Conservation (phyloP, 2,797 vertebrate genomes). For the Myripristis jacobus region DNA sequence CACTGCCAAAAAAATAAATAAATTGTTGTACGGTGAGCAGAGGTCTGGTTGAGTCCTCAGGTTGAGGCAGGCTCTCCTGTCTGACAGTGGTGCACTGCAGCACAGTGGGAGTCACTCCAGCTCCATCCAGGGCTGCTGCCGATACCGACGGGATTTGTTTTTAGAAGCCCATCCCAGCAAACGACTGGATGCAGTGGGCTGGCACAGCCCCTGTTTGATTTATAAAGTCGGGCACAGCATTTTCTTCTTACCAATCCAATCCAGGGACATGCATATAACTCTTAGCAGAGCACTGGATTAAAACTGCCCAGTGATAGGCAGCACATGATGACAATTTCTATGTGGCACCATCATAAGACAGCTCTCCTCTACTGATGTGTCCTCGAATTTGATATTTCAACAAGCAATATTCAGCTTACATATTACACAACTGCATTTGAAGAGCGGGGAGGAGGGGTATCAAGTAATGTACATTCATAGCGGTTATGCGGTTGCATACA, state of each 20-base stretch:
- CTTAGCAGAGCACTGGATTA: background rate
- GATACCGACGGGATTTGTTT: constrained; percentile 35
- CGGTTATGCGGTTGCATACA: background rate
- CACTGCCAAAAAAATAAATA: background rate
- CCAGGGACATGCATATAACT: background rate
- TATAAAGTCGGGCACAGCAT: constrained; percentile 9
- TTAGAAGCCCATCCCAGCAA: constrained; percentile 37
- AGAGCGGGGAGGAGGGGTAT: background rate
- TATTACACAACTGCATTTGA: background rate
- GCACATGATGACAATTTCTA: background rate
- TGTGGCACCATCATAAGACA: background rate
- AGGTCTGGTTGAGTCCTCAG: constrained; percentile 43
- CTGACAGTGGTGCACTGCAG: constrained; percentile 87
- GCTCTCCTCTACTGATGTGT: constrained; percentile 2
- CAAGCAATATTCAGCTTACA: background rate
- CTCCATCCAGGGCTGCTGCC: constrained; percentile 60
- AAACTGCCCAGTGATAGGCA: background rate
- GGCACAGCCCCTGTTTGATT: background rate
- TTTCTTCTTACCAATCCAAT: background rate
- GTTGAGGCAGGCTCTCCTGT: constrained; percentile 62
- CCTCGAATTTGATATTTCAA: constrained; percentile 1
- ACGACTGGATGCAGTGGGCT: constrained; percentile 9
- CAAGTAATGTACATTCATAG: background rate
- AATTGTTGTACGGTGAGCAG: constrained; percentile 18
- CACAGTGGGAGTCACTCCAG: constrained; percentile 77